Conservation (phyloP, 2,888 invertebrate species). For the Candidula unifasciata region DNA sequence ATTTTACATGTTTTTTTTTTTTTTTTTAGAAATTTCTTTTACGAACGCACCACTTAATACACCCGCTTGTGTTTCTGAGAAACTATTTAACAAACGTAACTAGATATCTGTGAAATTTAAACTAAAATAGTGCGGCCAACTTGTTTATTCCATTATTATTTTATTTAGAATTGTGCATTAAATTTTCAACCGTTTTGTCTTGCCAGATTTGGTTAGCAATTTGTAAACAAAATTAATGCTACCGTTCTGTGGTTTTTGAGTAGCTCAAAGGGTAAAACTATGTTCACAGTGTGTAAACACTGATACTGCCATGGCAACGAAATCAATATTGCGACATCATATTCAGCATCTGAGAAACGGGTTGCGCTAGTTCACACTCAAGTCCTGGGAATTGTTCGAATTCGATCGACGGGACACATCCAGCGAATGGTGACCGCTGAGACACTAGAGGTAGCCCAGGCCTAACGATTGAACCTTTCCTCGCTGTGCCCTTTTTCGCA, state of each 20-base stretch:
- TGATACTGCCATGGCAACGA: slow-evolving; percentile 24
- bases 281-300: background rate
- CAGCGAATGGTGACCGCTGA: background rate
- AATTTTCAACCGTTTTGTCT: too few species aligned
- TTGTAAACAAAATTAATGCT: background rate
- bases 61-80: too few species aligned
- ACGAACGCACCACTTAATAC: too few species aligned
- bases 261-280: slow-evolving; percentile 3
- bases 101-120: too few species aligned
- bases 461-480: background rate
- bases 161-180: too few species aligned
- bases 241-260: background rate
- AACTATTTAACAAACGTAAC: too few species aligned
- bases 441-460: background rate
- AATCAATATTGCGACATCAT: slow-evolving; percentile 24
- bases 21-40: too few species aligned
- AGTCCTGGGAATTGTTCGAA: background rate
- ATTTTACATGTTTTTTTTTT: too few species aligned
- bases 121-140: too few species aligned
- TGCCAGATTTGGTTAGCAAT: background rate
- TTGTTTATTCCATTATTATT: too few species aligned
- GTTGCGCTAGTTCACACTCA: background rate
- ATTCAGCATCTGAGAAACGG: slow-evolving; percentile 17
- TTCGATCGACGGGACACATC: slow-evolving; percentile 6
- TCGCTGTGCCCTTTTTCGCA: background rate